Base-by-base conservation (phyloP, 2,888 invertebrate species). In the Drosophila limbata region DNA sequence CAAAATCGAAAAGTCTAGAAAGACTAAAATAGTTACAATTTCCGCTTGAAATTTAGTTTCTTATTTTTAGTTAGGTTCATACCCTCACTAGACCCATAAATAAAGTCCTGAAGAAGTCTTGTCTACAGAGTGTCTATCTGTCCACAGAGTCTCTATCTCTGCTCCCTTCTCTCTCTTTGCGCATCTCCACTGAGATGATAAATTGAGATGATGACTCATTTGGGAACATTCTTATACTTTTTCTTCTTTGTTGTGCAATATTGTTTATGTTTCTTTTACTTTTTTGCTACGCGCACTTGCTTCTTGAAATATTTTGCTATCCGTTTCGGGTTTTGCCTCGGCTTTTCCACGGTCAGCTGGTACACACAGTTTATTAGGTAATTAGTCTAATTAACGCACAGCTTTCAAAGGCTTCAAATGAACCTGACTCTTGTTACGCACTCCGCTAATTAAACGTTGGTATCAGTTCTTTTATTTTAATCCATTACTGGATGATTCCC, bases 121-220 rank as follows among this genome's bases (percentile, higher is more conserved):
- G 39, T 53, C 44, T 44, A 37, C 47, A 10, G 57, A 57, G 55
- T 21, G 8, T 11, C 11, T 11, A 4, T 19, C 3, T 21, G 28
- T 28, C 28, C 8, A 28, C 8, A 8, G 8, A 28, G 28, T 28
- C 8, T n/a, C 13, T 11, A 19, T 35, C 17, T 4, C 35, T 15
- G 11, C 28, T 4, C 59, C 37, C 31, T 8, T 40, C 6, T 19
- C 60, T 67, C 59, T 50, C 31, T 17, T 13, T 17, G 8, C 28
- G 47, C 8, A n/a, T 28, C 47, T 47, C n/a, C 52, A 35, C 60
- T n/a, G 45, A 77, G 79, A 85, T 90, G 85, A 88, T 88, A 81
- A 89, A 90, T 88, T 87, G 79, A 65, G 71, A 64, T 76, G 87
- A 85, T 84, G 83, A 84, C 79, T 80, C 89, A 69, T 79, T 72